Evolutionary conservation across 2,888 invertebrate species (phyloP).

Genomic region (Aquatica leii): DNA sequence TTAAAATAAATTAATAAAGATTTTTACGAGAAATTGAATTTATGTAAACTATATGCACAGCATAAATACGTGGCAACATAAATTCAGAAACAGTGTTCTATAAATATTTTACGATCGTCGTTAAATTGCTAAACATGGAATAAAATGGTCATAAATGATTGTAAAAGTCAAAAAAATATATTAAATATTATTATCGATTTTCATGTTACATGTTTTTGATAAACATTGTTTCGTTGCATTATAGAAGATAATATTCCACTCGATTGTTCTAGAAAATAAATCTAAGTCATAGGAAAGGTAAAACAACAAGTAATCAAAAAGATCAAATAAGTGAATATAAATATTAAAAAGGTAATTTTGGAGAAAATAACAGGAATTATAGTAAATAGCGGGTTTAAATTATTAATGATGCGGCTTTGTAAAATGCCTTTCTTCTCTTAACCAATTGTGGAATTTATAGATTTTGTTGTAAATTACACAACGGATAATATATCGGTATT

Average conservation of each 20-base stretch:
- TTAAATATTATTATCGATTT: conserved; percentile 6
- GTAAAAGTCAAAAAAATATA: conserved; percentile 13
- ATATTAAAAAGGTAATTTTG: conserved; percentile 7
- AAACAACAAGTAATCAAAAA: conserved; percentile 13
- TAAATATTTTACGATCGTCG: conserved; percentile 27
- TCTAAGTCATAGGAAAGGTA: neutral
- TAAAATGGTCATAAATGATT: conserved; percentile 21
- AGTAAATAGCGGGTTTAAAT: neutral
- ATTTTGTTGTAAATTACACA: neutral
- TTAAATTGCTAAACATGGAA: conserved; percentile 26
- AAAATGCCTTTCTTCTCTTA: neutral
- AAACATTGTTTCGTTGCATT: neutral
- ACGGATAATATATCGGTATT: neutral
- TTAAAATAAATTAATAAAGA: neutral
- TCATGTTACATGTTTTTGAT: neutral
- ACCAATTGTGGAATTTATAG: neutral
- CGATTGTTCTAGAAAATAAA: too few species aligned
- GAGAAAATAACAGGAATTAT: conserved; percentile 7
- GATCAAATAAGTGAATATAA: conserved; percentile 10
- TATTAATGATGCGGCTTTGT: neutral
- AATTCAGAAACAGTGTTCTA: conserved; percentile 23
- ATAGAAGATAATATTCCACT: too few species aligned
- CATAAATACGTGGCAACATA: conserved; percentile 14
- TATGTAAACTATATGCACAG: conserved; percentile 19
- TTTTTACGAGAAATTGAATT: neutral